Conservation (phyloP, 2,113 vertebrate genomes). For the Elaphurus davidianus region DNA sequence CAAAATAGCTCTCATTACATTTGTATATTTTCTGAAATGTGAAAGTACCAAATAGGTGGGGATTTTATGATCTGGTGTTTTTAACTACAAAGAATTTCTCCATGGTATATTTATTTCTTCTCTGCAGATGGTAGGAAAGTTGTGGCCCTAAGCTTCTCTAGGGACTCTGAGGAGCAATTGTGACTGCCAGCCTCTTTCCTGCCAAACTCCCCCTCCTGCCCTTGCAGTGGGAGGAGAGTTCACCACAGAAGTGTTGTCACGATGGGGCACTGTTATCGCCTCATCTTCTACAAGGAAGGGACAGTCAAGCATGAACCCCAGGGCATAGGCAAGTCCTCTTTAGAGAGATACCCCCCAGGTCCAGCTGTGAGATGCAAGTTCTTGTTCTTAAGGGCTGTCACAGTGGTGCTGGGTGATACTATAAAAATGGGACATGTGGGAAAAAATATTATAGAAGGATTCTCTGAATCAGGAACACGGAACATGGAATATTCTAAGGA, state of each 20-base stretch:
- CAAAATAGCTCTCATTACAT: not conserved
- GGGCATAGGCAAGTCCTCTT: not conserved
- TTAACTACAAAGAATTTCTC: not conserved
- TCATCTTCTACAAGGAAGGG: not conserved
- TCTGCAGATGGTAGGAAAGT: not conserved
- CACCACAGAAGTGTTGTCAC: not conserved
- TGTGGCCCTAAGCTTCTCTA: not conserved
- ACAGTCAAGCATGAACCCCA: not conserved
- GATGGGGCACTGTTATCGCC: fast-evolving
- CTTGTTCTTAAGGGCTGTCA: not conserved
- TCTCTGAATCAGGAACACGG: not conserved
- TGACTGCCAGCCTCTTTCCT: too few species aligned
- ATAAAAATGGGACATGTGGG: not conserved
- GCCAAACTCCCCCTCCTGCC: not conserved
- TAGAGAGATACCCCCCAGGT: not conserved
- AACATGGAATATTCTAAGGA: not conserved
- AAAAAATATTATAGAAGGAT: not conserved
- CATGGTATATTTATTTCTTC: not conserved
- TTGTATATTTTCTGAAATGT: not conserved
- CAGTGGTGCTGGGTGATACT: fast-evolving
- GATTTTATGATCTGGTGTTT: not conserved
- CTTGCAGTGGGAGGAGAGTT: not conserved
- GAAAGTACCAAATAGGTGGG: not conserved
- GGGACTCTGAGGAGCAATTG: not conserved
- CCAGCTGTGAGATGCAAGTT: fast-evolving